Percentiles rank a stretch among this genome's conserved stretches.
Evolutionary conservation across 1,140 invertebrate genomes (phyloP).

Genomic region (Ips nitidus): DNA sequence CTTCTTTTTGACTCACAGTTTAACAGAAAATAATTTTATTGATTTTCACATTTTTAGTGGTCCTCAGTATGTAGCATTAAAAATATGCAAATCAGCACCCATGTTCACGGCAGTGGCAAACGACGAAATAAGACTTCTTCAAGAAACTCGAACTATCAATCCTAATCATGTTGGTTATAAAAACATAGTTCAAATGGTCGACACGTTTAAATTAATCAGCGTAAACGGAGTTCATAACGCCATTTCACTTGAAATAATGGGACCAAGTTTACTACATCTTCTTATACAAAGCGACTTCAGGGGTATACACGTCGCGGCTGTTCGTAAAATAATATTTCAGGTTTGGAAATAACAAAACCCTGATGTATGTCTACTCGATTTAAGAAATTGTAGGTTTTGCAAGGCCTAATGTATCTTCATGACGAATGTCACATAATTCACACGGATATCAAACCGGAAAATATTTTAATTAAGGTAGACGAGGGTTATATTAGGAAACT

Average conservation of each 20-base stretch:
- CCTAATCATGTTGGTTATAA: conserved; percentile 83
- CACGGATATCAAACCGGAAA: conserved; percentile 99
- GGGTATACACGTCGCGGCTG: conserved; percentile 92
- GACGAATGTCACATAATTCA: conserved; percentile 98
- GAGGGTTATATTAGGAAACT: conserved; percentile 82
- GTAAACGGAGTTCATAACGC: conserved; percentile 94
- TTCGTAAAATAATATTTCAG: conserved; percentile 93
- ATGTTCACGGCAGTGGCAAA: conserved; percentile 97
- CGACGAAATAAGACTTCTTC: conserved; percentile 97
- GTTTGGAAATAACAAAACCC: conserved; percentile 54
- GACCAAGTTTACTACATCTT: conserved; percentile 95
- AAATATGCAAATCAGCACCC: conserved; percentile 96
- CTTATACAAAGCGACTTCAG: conserved; percentile 97
- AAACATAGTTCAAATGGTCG: conserved; percentile 93
- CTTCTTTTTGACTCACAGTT: not conserved
- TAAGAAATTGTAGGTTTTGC: conserved; percentile 64
- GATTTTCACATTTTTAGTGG: conserved; percentile 35
- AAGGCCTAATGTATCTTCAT: conserved; percentile 95
- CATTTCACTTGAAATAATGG: conserved; percentile 98
- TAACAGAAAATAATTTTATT: conserved; percentile 3
- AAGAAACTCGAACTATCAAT: conserved; percentile 88
- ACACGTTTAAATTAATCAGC: conserved; percentile 96
- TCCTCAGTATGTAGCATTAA: conserved; percentile 92
- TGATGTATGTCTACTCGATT: conserved; percentile 4
- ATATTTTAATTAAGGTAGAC: conserved; percentile 92